Conservation (phyloP, 2,888 invertebrate species). For the Ectemnius continuus region DNA sequence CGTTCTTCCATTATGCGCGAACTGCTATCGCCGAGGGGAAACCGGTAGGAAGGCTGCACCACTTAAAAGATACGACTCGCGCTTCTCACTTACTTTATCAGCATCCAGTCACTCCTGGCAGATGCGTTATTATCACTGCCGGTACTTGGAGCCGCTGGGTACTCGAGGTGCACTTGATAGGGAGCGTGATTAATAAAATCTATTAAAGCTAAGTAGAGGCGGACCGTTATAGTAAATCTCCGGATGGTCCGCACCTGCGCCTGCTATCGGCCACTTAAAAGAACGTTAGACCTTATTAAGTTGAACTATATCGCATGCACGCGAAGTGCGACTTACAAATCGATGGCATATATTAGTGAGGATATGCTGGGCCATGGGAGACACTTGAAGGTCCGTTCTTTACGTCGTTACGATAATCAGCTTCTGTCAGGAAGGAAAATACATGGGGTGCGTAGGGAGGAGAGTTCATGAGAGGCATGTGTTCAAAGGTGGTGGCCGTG, state of each 20-base stretch:
- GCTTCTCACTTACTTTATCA: slow-evolving; percentile 11
- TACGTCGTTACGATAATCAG: slow-evolving; percentile 40
- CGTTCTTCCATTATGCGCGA: slow-evolving; percentile 57
- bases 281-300: slow-evolving; percentile 3
- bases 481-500: slow-evolving; percentile 24
- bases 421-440: slow-evolving; percentile 17
- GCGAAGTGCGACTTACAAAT: not conserved
- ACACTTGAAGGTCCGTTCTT: slow-evolving; percentile 38
- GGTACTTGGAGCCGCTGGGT: slow-evolving; percentile 7
- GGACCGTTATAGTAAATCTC: slow-evolving; percentile 5
- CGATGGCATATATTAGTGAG: not conserved
- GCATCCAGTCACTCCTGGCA: slow-evolving; percentile 5
- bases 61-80: slow-evolving; percentile 23
- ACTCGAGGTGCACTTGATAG: not conserved
- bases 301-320: not conserved
- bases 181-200: slow-evolving; percentile 6
- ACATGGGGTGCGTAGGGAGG: slow-evolving; percentile 1
- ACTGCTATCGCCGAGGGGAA: slow-evolving; percentile 25
- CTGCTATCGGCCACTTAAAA: not conserved
- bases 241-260: not conserved
- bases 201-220: slow-evolving; percentile 1
- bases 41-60: slow-evolving; percentile 34
- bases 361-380: slow-evolving; percentile 32
- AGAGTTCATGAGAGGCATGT: slow-evolving; percentile 17
- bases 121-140: slow-evolving; percentile 13